phyloP scores from a whole-genome alignment of 2,888 invertebrate genomes.

The Esperia sulphurella region DNA sequence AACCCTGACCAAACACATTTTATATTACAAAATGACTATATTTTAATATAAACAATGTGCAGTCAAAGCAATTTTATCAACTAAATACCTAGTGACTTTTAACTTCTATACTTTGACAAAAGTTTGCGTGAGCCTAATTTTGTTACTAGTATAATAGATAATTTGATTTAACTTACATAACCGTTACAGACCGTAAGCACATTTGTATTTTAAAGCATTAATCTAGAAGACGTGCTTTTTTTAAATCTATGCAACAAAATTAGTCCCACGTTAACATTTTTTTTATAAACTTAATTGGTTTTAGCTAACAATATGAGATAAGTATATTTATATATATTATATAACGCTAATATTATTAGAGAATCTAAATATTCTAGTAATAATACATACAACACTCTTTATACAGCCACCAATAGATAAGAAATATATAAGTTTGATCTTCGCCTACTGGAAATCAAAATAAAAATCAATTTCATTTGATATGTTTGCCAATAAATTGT shows the following conservation, averaged over 20 bases:
- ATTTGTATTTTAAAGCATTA: constrained; percentile 9
- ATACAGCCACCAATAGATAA: constrained; percentile 32
- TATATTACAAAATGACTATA: constrained; percentile 10
- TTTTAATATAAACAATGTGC: constrained; percentile 37
- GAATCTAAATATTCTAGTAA: constrained; percentile 56
- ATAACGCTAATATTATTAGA: constrained; percentile 59
- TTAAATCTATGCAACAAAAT: constrained; percentile 34
- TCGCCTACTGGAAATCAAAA: background rate
- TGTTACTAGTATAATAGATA: constrained; percentile 15
- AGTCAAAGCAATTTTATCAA: constrained; percentile 35
- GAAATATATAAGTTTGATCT: background rate
- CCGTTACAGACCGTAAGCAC: background rate
- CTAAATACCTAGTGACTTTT: constrained; percentile 47
- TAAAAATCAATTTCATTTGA: constrained; percentile 11
- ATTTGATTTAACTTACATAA: background rate
- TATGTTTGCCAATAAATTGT: constrained; percentile 11
- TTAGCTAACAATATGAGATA: constrained; percentile 70
- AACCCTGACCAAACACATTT: background rate
- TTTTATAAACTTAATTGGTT: constrained; percentile 51
- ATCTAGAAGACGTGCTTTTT: background rate
- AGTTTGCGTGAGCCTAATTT: constrained; percentile 38
- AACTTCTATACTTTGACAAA: constrained; percentile 31
- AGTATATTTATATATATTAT: constrained; percentile 43
- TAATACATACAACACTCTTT: constrained; percentile 34
- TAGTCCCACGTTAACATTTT: constrained; percentile 43